Evolutionary conservation across 2,113 vertebrate species (phyloP).

Genomic region (Alexandromys fortis): DNA sequence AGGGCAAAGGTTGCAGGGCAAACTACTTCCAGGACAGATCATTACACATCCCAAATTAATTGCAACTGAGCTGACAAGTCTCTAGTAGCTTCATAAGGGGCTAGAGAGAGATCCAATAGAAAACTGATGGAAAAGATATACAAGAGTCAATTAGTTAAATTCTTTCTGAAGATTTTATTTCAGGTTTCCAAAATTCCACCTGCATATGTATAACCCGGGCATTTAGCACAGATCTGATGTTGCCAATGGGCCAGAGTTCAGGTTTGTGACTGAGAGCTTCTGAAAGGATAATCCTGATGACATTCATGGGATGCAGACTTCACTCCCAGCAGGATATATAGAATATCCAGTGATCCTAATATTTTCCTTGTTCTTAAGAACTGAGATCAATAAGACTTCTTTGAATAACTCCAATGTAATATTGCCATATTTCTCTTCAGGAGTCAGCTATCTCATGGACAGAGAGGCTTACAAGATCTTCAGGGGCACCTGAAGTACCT

Average conservation of each 20-base stretch:
- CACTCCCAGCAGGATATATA: not conserved
- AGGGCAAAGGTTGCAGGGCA: not conserved
- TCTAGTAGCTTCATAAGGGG: not conserved
- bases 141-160: not conserved
- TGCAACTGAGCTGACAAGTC: conserved; percentile 17
- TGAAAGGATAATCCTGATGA: not conserved
- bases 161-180: not conserved
- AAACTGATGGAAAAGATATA: not conserved
- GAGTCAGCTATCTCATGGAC: not conserved
- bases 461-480: not conserved
- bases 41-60: conserved; percentile 7
- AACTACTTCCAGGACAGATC: not conserved
- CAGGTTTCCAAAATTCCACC: not conserved
- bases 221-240: no score
- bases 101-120: not conserved
- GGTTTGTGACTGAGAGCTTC: not conserved
- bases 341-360: not conserved
- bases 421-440: not conserved
- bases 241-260: not conserved
- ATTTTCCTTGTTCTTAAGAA: not conserved
- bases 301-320: not conserved
- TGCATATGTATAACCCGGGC: no score
- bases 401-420: not conserved
- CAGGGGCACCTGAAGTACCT: not conserved
- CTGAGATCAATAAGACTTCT: not conserved